Conservation (phyloP, 2,113 vertebrate genomes). For the Acanthisitta chloris region DNA sequence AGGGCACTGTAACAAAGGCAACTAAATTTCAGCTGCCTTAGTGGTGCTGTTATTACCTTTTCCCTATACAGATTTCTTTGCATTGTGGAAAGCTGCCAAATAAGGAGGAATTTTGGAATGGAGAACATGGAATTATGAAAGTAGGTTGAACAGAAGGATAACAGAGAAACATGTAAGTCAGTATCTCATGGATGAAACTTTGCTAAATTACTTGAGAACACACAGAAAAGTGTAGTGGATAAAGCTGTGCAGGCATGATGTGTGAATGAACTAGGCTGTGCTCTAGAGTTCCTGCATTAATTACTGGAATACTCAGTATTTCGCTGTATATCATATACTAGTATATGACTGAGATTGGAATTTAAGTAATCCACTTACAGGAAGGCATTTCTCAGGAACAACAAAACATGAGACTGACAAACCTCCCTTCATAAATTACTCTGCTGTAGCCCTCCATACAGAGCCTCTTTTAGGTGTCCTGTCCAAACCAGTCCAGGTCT, state of each 20-base stretch:
- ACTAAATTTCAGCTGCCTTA: neutral
- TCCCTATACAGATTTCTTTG: neutral
- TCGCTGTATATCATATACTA: neutral
- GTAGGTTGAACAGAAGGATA: neutral
- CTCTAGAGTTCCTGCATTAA: neutral
- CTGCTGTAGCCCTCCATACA: neutral
- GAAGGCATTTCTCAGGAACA: neutral
- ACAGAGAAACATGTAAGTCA: neutral
- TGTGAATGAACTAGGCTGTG: neutral
- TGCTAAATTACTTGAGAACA: neutral
- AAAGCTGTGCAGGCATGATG: neutral
- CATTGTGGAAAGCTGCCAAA: neutral
- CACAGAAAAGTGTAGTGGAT: neutral
- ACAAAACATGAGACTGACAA: neutral
- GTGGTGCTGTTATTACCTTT: neutral
- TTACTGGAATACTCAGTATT: neutral
- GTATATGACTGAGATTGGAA: neutral
- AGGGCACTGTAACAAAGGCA: constrained; percentile 23
- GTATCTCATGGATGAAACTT: neutral
- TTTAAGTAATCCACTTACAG: neutral
- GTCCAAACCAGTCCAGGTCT: neutral
- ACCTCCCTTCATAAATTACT: neutral
- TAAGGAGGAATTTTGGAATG: neutral
- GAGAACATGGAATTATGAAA: neutral
- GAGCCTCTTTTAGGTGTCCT: neutral